These are phyloP conservation scores for Anomalospiza imberbis DNA, from an alignment of 2,797 vertebrate species.

Conservation along the genomic window DNA sequence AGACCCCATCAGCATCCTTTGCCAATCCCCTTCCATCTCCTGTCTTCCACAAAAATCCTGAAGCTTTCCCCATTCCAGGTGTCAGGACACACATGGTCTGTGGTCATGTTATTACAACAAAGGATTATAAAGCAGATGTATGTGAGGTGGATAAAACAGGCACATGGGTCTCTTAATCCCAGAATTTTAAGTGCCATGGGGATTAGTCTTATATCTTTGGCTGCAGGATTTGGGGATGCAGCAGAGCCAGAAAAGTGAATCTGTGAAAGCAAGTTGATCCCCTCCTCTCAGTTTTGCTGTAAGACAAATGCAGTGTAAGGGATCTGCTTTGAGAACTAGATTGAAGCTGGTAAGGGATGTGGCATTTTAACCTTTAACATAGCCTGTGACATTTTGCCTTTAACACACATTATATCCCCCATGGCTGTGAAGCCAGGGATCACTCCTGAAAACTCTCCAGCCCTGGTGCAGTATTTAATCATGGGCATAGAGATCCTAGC, in stretches of 20 bases:
- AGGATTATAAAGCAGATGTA: background rate
- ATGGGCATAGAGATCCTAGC: background rate
- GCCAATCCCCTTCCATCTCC: background rate
- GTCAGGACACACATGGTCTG: background rate
- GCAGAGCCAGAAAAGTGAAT: background rate
- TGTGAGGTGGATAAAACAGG: background rate
- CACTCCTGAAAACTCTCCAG: background rate
- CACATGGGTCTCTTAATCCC: background rate
- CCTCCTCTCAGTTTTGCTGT: background rate
- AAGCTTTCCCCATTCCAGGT: background rate
- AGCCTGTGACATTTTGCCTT: background rate
- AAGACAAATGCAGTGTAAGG: background rate
- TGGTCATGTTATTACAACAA: background rate
- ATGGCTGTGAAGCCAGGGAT: background rate
- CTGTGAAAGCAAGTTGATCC: background rate
- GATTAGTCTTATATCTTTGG: background rate
- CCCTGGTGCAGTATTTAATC: background rate
- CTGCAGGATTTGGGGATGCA: background rate
- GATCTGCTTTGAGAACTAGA: background rate
- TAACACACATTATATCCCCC: background rate
- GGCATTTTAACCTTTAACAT: background rate
- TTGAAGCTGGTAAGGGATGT: background rate
- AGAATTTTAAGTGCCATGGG: background rate
- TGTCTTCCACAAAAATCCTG: background rate
- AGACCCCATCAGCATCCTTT: background rate